Evolutionary conservation across 2,888 invertebrate species (phyloP).

Genomic region (Notocelia uddmanniana): DNA sequence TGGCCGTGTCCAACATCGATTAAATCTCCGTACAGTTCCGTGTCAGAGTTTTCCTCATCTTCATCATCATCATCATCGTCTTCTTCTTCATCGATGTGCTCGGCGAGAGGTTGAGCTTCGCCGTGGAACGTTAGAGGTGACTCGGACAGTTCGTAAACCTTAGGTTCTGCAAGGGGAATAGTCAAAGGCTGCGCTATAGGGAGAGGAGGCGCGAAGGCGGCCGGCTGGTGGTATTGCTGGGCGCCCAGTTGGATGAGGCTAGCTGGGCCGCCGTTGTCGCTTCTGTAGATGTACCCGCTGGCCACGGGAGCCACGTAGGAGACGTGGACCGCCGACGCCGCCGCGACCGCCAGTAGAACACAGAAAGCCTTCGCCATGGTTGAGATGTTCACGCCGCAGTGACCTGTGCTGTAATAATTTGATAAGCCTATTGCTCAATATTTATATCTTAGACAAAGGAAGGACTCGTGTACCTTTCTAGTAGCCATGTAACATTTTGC

Average conservation of each 20-base stretch:
- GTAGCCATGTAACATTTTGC: conserved; percentile 81
- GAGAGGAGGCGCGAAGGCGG: conserved; percentile 65
- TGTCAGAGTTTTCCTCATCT: conserved; percentile 50
- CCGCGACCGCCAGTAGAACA: conserved; percentile 63
- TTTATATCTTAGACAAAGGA: conserved; percentile 79
- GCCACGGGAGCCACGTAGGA: conserved; percentile 78
- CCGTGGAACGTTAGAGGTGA: conserved; percentile 73
- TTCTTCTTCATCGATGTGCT: conserved; percentile 67
- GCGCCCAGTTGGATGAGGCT: conserved; percentile 76
- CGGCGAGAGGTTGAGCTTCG: conserved; percentile 50
- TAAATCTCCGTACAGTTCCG: conserved; percentile 52
- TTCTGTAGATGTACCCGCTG: conserved; percentile 84
- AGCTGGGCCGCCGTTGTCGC: conserved; percentile 79
- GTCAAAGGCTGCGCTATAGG: conserved; percentile 64
- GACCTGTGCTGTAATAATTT: conserved; percentile 75
- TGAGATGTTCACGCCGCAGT: conserved; percentile 64
- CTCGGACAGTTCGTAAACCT: conserved; percentile 68
- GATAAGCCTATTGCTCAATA: conserved; percentile 78
- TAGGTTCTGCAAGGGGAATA: conserved; percentile 48
- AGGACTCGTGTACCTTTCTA: conserved; percentile 72
- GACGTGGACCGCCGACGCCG: conserved; percentile 70
- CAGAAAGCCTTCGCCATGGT: conserved; percentile 67
- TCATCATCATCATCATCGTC: conserved; percentile 66
- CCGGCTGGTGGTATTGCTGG: conserved; percentile 67
- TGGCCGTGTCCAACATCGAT: conserved; percentile 58